A percentile compares a stretch with the other conserved stretches of the same genome.
phyloP scores from a whole-genome alignment of 1,140 invertebrate genomes.

The Pseudoatta argentina region DNA sequence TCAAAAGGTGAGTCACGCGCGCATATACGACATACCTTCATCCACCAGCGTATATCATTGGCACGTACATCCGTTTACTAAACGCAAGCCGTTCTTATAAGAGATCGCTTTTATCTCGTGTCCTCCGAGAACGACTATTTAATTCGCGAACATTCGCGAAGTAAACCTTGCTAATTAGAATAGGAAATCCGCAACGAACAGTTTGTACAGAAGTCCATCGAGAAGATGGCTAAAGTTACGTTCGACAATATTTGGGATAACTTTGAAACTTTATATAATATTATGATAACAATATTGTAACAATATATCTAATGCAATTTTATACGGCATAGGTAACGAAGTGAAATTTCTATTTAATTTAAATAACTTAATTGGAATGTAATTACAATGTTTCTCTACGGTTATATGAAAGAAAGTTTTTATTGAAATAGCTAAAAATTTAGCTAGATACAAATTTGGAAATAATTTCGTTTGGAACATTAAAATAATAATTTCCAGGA shows the following conservation, averaged over 20 bases:
- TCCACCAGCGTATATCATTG: constrained; percentile 3
- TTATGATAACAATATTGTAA: not conserved
- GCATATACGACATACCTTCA: constrained; percentile 3
- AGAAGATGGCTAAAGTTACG: not conserved
- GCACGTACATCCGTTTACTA: constrained; percentile 61
- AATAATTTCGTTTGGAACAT: too few species aligned
- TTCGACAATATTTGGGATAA: not conserved
- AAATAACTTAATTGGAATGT: not conserved
- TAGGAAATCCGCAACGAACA: not conserved
- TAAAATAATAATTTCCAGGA: too few species aligned
- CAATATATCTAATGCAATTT: not conserved
- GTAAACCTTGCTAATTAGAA: constrained; percentile 10
- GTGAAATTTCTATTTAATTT: not conserved
- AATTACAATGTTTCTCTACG: not conserved
- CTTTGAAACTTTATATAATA: not conserved
- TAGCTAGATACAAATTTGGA: too few species aligned
- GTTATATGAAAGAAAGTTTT: too few species aligned
- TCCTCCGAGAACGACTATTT: constrained; percentile 11
- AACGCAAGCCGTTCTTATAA: constrained; percentile 35
- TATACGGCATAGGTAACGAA: not conserved
- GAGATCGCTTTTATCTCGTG: constrained; percentile 14
- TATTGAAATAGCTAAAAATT: not conserved
- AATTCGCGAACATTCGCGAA: not conserved
- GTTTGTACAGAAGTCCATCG: not conserved
- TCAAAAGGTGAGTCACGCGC: constrained; percentile 52